Percentiles rank a stretch among this genome's conserved stretches.
Conservation (phyloP, 2,797 vertebrate species). For the Tokudaia tokunoshimensis region DNA sequence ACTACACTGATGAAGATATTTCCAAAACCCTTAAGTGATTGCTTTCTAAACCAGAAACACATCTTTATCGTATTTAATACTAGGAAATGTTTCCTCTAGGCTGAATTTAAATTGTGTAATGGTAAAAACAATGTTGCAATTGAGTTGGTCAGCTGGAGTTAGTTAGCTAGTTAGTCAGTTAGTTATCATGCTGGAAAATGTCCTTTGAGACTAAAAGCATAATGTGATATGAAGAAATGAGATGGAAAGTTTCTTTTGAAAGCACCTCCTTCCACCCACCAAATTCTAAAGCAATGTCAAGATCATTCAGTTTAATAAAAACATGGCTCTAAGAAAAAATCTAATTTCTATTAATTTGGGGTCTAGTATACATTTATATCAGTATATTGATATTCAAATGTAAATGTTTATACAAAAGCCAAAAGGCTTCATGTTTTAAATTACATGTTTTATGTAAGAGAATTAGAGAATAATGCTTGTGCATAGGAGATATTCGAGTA, state of each 20-base stretch:
- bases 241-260: slow-evolving; percentile 58
- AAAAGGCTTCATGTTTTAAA: slow-evolving; percentile 21
- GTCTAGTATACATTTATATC: background rate
- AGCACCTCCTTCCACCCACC: background rate
- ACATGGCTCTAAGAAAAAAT: slow-evolving; percentile 20
- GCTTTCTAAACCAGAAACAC: slow-evolving; percentile 32
- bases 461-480: slow-evolving; percentile 35
- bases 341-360: background rate
- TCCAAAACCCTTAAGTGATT: slow-evolving; percentile 35
- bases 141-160: slow-evolving; percentile 20
- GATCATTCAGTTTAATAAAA: background rate
- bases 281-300: slow-evolving; percentile 16
- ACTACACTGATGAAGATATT: background rate
- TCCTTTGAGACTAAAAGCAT: slow-evolving; percentile 51
- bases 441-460: slow-evolving; percentile 24
- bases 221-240: slow-evolving; percentile 46
- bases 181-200: slow-evolving; percentile 13
- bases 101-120: slow-evolving; percentile 50
- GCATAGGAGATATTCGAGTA: slow-evolving; percentile 5
- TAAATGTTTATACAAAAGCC: slow-evolving; percentile 38
- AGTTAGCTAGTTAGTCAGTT: background rate
- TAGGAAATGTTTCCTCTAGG: background rate
- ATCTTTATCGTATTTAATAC: background rate
- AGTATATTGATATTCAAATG: slow-evolving; percentile 3
- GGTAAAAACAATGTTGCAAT: background rate